Evolutionary conservation across 1,140 invertebrate genomes (phyloP).

Genomic region (Listronotus oregonensis): DNA sequence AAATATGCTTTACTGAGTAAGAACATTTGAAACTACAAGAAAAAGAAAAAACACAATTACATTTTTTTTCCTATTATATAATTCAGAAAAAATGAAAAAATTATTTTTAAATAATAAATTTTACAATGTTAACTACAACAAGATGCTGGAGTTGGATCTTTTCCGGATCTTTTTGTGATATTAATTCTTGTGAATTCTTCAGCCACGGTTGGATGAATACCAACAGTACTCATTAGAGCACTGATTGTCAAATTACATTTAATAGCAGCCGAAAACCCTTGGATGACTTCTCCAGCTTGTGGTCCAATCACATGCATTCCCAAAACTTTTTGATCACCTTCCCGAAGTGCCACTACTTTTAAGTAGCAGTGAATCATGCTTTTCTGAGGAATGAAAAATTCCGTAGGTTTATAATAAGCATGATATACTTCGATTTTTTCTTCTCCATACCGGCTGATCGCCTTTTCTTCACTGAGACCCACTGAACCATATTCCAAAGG

Average conservation of each 20-base stretch:
- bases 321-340: slow-evolving; percentile 77
- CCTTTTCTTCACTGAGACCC: slow-evolving; percentile 91
- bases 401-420: slow-evolving; percentile 90
- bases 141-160: slow-evolving; percentile 80
- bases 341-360: slow-evolving; percentile 73
- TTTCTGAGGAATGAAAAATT: slow-evolving; percentile 90
- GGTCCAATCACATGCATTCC: slow-evolving; percentile 96
- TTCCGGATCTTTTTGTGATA: slow-evolving; percentile 81
- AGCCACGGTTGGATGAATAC: slow-evolving; percentile 95
- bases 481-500: slow-evolving; percentile 95
- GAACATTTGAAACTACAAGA: too few relatives aligned
- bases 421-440: slow-evolving; percentile 87
- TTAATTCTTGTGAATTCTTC: slow-evolving; percentile 85
- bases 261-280: slow-evolving; percentile 87
- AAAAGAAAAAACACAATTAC: too few relatives aligned
- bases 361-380: slow-evolving; percentile 77
- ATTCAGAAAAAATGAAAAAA: too few relatives aligned
- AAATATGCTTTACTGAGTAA: too few relatives aligned
- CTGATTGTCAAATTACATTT: slow-evolving; percentile 89
- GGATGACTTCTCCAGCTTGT: slow-evolving; percentile 95
- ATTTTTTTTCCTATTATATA: too few relatives aligned
- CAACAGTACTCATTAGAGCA: slow-evolving; percentile 86
- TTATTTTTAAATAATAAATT: too few relatives aligned
- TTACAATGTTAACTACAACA: slow-evolving; percentile 74
- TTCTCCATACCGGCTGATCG: slow-evolving; percentile 67